phyloP scores from a whole-genome alignment of 2,797 vertebrate genomes.

The Chromobotia macracanthus region DNA sequence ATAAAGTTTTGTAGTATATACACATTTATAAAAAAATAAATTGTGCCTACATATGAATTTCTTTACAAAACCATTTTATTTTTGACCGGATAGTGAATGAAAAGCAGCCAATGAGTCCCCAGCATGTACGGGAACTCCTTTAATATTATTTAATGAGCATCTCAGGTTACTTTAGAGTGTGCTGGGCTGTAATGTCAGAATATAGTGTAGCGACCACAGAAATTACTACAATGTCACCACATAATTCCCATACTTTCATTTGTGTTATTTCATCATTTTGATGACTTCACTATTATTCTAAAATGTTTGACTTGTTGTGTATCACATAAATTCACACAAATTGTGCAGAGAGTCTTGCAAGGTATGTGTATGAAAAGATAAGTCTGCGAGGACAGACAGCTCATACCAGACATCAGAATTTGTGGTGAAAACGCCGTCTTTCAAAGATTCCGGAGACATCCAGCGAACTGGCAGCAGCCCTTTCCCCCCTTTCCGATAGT shows the following conservation, averaged over 20 bases:
- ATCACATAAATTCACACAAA: constrained; percentile 16
- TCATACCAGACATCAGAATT: constrained; percentile 98
- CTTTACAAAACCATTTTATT: background rate
- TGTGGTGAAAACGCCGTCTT: constrained; percentile 98
- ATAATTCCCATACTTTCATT: too few species aligned
- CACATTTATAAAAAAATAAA: too few species aligned
- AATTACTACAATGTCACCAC: too few species aligned
- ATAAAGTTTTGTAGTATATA: background rate
- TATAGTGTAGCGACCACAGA: too few species aligned
- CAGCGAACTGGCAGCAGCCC: constrained; percentile 97
- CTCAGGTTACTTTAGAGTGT: too few species aligned
- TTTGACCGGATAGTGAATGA: background rate
- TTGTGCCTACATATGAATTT: background rate
- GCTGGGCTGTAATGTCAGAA: too few species aligned
- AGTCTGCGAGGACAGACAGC: constrained; percentile 42
- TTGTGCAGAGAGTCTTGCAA: constrained; percentile 24
- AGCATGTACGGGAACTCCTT: background rate
- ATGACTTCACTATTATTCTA: background rate
- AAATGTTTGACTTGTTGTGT: background rate
- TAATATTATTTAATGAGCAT: background rate
- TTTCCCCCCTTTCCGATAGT: constrained; percentile 97
- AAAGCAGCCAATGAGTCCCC: background rate
- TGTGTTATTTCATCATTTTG: background rate
- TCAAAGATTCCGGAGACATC: constrained; percentile 98
- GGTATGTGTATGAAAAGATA: constrained; percentile 21